Evolutionary conservation across 2,113 vertebrate species (phyloP), one percentile per base, ranked within the genome.

Genomic region (Choloepus hoffmanni): DNA sequence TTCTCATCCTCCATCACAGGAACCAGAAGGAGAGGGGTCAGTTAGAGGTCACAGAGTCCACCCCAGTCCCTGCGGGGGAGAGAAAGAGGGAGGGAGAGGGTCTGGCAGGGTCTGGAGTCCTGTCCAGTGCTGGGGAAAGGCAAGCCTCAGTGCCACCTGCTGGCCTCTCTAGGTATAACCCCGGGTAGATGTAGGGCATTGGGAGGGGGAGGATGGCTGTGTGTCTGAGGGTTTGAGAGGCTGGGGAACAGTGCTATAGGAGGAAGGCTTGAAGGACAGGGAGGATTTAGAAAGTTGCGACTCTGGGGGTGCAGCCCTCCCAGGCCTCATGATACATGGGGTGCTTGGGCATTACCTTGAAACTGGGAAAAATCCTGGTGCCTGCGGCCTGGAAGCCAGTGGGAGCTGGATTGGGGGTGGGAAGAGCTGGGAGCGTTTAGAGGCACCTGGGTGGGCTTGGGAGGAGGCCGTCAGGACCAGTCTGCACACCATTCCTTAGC

Each of bases 61-160:
- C n/a, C 85, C 43, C 53, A 30, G 79, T 79, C 78, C 50, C 40
- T 11, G 86, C 70, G 33, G 60, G 70, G 18, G 50, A 55, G 85
- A 68, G 88, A 78, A 85, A 50, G 74, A 85, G 45, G 50, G 73
- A 67, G 73, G 68, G 72, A 91, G 90, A 79, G 96, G 96, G 94
- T 97, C 55, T 63, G 30, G 16, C 43, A 77, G 92, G 85, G 10
- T 83, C 91, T 62, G 73, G 50, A 78, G 94, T 83, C 36, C 33
- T 53, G 95, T 83, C 77, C 89, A 21, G 83, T 1, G 28, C 55
- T 13, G 50, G 74, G 36, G 79, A 86, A 48, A 83, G 30, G 96
- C 63, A 26, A 7, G 19, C 24, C 63, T 93, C 4, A 2, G 79
- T 76, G 89, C 97, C 97, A 97, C 76, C 97, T 97, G 79, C 95